Evolutionary conservation across 1,140 invertebrate species (phyloP), one percentile per base, ranked within the genome.

Genomic region (Diachasmimorpha longicaudata): DNA sequence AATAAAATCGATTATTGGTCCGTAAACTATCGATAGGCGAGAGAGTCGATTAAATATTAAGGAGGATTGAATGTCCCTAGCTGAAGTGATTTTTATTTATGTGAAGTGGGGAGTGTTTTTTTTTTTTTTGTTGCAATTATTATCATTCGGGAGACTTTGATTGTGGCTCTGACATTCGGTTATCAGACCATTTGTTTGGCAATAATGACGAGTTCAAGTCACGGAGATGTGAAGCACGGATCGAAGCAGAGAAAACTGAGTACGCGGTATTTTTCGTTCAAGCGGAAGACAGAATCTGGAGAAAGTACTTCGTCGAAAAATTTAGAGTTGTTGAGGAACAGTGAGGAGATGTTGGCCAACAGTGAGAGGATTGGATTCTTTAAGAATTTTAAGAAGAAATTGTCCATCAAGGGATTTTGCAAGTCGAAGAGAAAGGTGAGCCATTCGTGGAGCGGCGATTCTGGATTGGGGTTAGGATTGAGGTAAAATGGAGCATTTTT

Each of bases 381-480:
- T 9, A 71, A 36, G 42, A 76, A n/a, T 76, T 63, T 76, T 19
- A 66, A 46, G 25, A 76, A 76, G 42, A 76, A 76, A 46, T 71
- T 76, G 31, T 76, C 74, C 3, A 36, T 76, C 14, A 76, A 71
- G 58, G 71, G 70, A 0, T 66, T 76, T 2, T 71, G 70, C 37
- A 76, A 71, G 21, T 71, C 52, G 6, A 76, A 71, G 70, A n/a
- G 69, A 46, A 76, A 71, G 69, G 69, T 76, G 19, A 16, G 36
- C 1, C 8, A 4, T 72, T 58, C 46, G 10, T 11, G 2, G 44
- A 46, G 4, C 3, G n/a, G n/a, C n/a, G 16, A 16, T 4, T 58
- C 8, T 58, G 14, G 19, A 58, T 3, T 58, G 19, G 52, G 52
- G 44, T 31, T 31, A 6, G 31, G 6, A 6, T 6, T 46, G 44